Conservation (phyloP, 2,797 vertebrate genomes). For the Poecilia wingei region DNA sequence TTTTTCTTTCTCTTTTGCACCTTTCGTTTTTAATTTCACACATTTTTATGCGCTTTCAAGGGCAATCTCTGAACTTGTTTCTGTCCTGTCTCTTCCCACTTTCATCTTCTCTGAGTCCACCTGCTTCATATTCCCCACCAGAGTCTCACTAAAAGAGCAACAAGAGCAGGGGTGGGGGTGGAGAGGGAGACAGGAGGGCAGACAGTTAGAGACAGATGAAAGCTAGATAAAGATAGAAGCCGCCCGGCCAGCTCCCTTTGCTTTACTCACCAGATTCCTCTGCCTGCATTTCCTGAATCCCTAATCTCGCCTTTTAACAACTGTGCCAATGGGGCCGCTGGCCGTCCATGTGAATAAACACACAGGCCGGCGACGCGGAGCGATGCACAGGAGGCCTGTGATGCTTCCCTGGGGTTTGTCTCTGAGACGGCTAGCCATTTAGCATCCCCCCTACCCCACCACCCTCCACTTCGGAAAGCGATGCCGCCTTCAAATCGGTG, state of each 20-base stretch:
- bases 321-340: slow-evolving; percentile 68
- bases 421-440: slow-evolving; percentile 50
- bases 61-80: slow-evolving; percentile 61
- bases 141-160: slow-evolving; percentile 45
- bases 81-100: slow-evolving; percentile 56
- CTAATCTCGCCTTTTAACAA: slow-evolving; percentile 73
- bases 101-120: slow-evolving; percentile 58
- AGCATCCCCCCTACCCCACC: background rate
- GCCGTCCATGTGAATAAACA: slow-evolving; percentile 76
- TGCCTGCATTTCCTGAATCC: slow-evolving; percentile 62
- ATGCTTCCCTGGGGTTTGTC: slow-evolving; percentile 53
- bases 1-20: slow-evolving; percentile 7
- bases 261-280: slow-evolving; percentile 50
- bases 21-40: slow-evolving; percentile 73
- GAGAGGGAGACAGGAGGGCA: slow-evolving; percentile 58
- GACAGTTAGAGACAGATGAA: slow-evolving; percentile 67
- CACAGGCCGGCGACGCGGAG: slow-evolving; percentile 38
- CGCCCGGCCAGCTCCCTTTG: slow-evolving; percentile 49
- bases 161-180: slow-evolving; percentile 21
- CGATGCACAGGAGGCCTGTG: slow-evolving; percentile 24
- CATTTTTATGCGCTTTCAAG: slow-evolving; percentile 71
- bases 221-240: slow-evolving; percentile 71
- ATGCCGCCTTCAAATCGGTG: slow-evolving; percentile 52
- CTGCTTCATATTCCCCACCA: slow-evolving; percentile 68
- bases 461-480: slow-evolving; percentile 52